Percentiles rank a stretch among this genome's conserved stretches.
These are phyloP conservation scores for Novumbra hubbsi DNA, from an alignment of 2,797 vertebrate genomes.

Conservation along the genomic window DNA sequence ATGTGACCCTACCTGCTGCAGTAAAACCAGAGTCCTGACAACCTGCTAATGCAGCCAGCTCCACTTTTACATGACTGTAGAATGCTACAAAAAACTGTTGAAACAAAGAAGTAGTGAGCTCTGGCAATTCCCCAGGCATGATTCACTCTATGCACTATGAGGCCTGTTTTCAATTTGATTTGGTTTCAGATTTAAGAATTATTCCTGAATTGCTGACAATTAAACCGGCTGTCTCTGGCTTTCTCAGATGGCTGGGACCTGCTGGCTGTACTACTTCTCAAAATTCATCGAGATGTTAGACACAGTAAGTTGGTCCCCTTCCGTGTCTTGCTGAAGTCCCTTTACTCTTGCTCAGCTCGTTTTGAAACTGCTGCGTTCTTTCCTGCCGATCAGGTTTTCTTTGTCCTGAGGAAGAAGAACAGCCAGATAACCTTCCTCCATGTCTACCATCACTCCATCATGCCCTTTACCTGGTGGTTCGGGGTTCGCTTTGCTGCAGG, in stretches of 20 bases:
- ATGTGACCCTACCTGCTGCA: conserved; percentile 10
- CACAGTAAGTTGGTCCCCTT: conserved; percentile 81
- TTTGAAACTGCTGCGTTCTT: background rate
- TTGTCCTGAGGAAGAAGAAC: conserved; percentile 95
- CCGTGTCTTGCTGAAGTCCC: background rate
- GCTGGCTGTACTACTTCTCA: conserved; percentile 97
- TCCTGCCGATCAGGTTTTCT: conserved; percentile 82
- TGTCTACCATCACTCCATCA: conserved; percentile 96
- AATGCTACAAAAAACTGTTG: background rate
- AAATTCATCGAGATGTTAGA: conserved; percentile 97
- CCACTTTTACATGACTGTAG: background rate
- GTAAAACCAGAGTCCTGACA: background rate
- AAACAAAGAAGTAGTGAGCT: background rate
- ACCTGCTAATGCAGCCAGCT: background rate
- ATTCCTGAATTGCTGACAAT: background rate
- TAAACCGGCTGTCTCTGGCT: background rate
- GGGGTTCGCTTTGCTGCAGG: conserved; percentile 95
- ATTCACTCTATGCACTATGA: background rate
- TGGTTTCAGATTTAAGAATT: background rate
- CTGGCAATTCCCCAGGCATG: background rate
- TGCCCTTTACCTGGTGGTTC: conserved; percentile 99
- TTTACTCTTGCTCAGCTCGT: background rate
- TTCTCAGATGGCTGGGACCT: conserved; percentile 86
- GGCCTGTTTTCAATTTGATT: background rate
- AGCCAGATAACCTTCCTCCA: conserved; percentile 96